Percentiles rank a stretch among this genome's conserved stretches.
phyloP scores from a whole-genome alignment of 2,888 invertebrate species.

The Hyposoter dolosus region DNA sequence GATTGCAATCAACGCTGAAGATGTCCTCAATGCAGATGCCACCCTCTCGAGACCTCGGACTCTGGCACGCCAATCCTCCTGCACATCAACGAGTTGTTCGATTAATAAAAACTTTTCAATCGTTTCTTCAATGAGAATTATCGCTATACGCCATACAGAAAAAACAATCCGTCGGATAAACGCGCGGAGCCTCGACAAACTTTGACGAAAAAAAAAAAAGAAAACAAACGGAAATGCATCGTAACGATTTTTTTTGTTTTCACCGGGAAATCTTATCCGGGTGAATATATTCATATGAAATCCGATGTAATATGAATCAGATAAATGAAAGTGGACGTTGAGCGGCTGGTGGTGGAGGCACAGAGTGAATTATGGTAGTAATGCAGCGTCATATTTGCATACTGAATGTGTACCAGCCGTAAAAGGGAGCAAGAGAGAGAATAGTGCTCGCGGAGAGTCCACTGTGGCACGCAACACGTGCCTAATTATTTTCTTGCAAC shows the following conservation, averaged over 20 bases:
- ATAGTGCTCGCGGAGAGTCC: slow-evolving; percentile 48
- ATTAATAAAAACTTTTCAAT: background rate
- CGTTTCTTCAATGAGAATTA: no score
- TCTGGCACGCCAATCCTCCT: slow-evolving; percentile 87
- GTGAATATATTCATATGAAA: slow-evolving; percentile 67
- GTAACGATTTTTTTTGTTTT: slow-evolving; percentile 58
- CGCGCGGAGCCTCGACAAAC: background rate
- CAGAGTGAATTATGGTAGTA: slow-evolving; percentile 70
- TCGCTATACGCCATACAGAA: background rate
- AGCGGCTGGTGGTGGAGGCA: slow-evolving; percentile 45
- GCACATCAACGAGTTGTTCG: slow-evolving; percentile 54
- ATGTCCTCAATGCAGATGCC: slow-evolving; percentile 86
- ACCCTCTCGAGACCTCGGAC: slow-evolving; percentile 87
- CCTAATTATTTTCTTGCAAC: slow-evolving; percentile 81
- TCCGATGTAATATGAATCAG: slow-evolving; percentile 67
- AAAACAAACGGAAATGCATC: slow-evolving; percentile 15
- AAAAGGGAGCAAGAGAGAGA: slow-evolving; percentile 29
- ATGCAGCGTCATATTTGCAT: slow-evolving; percentile 72
- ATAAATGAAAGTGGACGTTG: slow-evolving; percentile 67
- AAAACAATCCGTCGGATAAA: background rate
- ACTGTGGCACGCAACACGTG: slow-evolving; percentile 79
- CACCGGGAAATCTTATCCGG: slow-evolving; percentile 49
- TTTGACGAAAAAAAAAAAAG: background rate
- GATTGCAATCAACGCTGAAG: slow-evolving; percentile 86
- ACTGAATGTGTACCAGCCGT: slow-evolving; percentile 59